These are phyloP conservation scores for Phaedon cochleariae DNA, from an alignment of 2,888 invertebrate genomes.

Conservation along the genomic window DNA sequence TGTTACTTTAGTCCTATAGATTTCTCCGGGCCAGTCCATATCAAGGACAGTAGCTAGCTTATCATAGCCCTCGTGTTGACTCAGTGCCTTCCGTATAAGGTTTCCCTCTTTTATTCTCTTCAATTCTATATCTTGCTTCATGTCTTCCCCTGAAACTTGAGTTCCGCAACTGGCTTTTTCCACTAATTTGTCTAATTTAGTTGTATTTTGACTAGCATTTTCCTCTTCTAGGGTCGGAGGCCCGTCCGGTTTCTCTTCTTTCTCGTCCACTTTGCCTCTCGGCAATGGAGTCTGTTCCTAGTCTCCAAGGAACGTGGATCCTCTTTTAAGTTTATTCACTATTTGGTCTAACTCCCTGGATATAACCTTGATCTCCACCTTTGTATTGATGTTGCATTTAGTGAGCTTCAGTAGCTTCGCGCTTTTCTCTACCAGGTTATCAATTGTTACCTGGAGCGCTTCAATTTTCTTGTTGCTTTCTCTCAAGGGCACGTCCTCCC, in stretches of 20 bases:
- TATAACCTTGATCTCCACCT: not conserved
- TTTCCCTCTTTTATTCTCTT: slow-evolving; percentile 6
- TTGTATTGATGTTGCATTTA: not conserved
- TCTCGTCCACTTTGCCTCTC: no score
- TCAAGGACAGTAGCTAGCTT: not conserved
- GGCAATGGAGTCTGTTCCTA: not conserved
- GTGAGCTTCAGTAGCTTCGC: not conserved
- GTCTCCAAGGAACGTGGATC: not conserved
- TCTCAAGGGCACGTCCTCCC: no score
- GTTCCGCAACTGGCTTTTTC: not conserved
- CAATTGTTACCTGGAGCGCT: no score
- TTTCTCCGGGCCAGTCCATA: not conserved
- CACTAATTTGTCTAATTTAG: not conserved
- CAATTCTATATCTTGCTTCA: not conserved
- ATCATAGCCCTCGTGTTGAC: not conserved
- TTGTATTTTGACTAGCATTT: not conserved
- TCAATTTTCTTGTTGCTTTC: no score
- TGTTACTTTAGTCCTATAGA: no score
- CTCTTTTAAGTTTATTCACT: not conserved
- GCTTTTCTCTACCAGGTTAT: no score
- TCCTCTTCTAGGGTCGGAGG: not conserved
- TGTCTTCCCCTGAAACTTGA: not conserved
- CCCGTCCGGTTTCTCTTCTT: no score
- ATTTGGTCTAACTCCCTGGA: no score
- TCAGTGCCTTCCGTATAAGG: not conserved